Evolutionary conservation across 2,113 vertebrate genomes (phyloP).

Genomic region (Bettongia penicillata): DNA sequence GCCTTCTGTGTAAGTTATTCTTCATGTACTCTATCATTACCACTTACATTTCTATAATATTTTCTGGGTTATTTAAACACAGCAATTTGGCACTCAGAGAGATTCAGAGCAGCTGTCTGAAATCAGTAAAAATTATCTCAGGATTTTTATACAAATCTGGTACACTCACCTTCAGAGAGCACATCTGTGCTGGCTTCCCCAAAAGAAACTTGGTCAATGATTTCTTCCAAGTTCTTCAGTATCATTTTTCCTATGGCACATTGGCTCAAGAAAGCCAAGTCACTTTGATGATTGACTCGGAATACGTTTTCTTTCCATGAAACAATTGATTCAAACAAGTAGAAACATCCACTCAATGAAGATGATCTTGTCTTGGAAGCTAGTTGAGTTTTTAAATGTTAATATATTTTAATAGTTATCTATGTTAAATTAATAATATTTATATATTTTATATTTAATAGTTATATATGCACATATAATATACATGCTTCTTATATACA

Average conservation of each 20-base stretch:
- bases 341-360: neutral
- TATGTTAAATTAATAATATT: neutral
- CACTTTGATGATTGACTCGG: neutral
- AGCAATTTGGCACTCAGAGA: neutral
- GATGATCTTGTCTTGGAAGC: neutral
- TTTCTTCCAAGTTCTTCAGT: neutral
- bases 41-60: neutral
- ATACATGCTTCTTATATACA: neutral
- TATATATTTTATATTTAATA: neutral
- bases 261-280: no score
- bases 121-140: neutral
- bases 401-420: neutral
- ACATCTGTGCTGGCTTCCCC: neutral
- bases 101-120: neutral
- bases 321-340: neutral
- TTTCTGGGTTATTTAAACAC: neutral
- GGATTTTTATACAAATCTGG: neutral
- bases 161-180: slow-evolving; percentile 5
- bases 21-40: neutral
- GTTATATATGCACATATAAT: neutral
- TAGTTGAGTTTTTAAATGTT: neutral
- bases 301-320: neutral
- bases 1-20: neutral
- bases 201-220: neutral
- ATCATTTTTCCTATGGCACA: neutral